phyloP scores from a whole-genome alignment of 2,113 vertebrate species.

The Thamnaconus septentrionalis region DNA sequence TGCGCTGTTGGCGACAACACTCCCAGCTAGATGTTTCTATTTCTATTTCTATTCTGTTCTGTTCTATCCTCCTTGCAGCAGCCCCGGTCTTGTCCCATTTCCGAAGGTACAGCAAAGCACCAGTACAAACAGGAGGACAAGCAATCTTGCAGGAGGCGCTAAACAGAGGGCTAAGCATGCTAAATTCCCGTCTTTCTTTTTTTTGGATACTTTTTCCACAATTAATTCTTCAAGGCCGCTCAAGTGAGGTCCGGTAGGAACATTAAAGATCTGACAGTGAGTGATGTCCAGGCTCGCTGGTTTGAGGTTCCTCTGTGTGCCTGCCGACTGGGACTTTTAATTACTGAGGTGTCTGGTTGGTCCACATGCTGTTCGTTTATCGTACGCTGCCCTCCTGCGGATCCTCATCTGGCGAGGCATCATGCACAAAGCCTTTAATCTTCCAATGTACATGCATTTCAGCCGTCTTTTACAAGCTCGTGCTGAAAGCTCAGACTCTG shows the following conservation, averaged over 20 bases:
- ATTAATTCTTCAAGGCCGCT: no score
- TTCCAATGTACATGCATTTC: conserved; percentile 52
- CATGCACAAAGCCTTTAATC: conserved; percentile 48
- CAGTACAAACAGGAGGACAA: no score
- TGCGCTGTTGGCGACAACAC: no score
- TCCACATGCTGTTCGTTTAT: conserved; percentile 46
- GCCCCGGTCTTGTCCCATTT: no score
- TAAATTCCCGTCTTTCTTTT: no score
- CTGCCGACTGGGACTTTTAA: conserved; percentile 26
- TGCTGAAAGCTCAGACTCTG: conserved; percentile 39
- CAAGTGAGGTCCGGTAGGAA: no score
- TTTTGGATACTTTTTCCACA: neutral
- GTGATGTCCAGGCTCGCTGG: neutral
- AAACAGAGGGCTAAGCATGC: no score
- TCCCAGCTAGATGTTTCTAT: no score
- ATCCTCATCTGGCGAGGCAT: conserved; percentile 55
- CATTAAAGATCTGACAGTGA: conserved; percentile 1
- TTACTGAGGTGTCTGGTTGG: conserved; percentile 37
- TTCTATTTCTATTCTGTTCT: no score
- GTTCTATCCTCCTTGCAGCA: no score
- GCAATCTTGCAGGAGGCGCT: no score
- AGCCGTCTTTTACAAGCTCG: conserved; percentile 52
- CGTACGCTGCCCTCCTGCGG: conserved; percentile 17
- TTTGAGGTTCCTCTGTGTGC: neutral
- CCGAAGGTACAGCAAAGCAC: no score